Evolutionary conservation across 2,797 vertebrate genomes (phyloP).

Genomic region (Sorex maritimensis): DNA sequence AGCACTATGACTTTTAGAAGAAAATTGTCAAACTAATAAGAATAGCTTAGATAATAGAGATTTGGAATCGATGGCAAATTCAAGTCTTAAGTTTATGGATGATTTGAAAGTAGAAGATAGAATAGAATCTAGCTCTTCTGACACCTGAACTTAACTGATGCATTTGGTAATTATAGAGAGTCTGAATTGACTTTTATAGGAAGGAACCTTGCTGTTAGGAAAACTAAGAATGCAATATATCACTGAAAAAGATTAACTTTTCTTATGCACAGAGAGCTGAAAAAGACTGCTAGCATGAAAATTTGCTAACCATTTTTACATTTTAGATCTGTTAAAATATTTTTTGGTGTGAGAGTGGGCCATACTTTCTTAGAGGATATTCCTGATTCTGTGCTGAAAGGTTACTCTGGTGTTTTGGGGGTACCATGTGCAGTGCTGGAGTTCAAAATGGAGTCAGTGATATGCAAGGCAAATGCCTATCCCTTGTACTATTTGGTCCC

Average conservation of each 20-base stretch:
- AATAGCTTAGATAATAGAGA: background rate
- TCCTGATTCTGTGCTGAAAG: too few species aligned
- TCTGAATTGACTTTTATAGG: background rate
- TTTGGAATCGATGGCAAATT: conserved; percentile 37
- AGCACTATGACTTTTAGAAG: background rate
- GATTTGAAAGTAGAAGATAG: background rate
- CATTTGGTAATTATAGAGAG: background rate
- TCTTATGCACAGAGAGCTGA: background rate
- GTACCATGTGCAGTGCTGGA: too few species aligned
- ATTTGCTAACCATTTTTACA: background rate
- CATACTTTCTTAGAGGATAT: background rate
- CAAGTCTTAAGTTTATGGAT: background rate
- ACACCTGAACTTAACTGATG: background rate
- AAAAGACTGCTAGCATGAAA: background rate
- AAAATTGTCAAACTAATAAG: background rate
- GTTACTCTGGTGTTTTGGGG: too few species aligned
- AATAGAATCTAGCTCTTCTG: background rate
- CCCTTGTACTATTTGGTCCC: too few species aligned
- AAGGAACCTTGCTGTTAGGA: background rate
- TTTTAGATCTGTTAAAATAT: background rate
- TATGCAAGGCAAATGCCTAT: too few species aligned
- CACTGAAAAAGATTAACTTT: conserved; percentile 10
- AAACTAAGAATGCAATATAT: background rate
- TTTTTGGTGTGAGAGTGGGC: too few species aligned
- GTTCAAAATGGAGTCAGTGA: too few species aligned